Evolutionary conservation across 2,113 vertebrate species (phyloP), one percentile per base, ranked within the genome.

Genomic region (Origma solitaria): DNA sequence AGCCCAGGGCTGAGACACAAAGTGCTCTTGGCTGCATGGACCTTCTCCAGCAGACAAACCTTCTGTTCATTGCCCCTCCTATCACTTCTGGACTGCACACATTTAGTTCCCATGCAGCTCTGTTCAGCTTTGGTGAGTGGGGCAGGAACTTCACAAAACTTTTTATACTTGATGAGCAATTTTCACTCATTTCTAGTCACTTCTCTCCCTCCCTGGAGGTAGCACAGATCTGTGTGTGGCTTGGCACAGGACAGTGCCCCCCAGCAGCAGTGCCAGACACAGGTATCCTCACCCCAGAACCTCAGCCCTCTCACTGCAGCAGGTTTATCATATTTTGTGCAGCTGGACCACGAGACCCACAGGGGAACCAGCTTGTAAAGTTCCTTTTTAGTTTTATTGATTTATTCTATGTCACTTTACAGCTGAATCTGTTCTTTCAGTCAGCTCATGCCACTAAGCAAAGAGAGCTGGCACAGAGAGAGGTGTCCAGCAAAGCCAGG

Each of bases 61-160:
- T 50, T 37, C 27, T 3, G 4, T 65, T 50, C 10, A 0, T 54
- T n/a, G 9, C 10, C 35, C 51, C 47, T 76, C 71, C 70, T 49
- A 20, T 7, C n/a, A 2, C 28, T 35, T 38, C 51, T 50, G 56
- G 6, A 20, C 53, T 24, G 51, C 0, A 0, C 2, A 0, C 6
- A 23, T 72, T 15, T 0, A 1, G 30, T 2, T 50, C 31, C 72
- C 1, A 0, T 0, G 0, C 54, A 84, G 31, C 35, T 77, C 68
- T 73, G 50, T 1, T 21, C 18, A 82, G 45, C 64, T 83, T 70
- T 57, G 50, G 24, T 2, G 1, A 84, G 17, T 1, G 1, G 2
- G 6, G 24, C 42, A 84, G 23, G 4, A 72, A 57, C 38, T 4
- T 18, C 9, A 57, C 33, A 80, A 40, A 30, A 3, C 20, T 44